phyloP scores from a whole-genome alignment of 1,140 invertebrate species.

The Theocolax elegans region DNA sequence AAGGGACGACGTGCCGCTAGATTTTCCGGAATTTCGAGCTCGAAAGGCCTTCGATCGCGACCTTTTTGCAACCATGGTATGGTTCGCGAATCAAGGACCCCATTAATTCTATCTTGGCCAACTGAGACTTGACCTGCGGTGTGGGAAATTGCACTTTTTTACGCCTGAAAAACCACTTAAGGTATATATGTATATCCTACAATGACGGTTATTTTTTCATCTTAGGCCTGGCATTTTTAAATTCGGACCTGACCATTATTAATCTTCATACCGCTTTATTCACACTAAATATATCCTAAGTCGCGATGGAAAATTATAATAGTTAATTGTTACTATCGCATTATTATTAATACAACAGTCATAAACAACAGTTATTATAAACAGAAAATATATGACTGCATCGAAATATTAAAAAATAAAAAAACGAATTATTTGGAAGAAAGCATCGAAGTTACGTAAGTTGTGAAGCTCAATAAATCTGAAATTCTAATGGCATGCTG shows the following conservation, averaged over 20 bases:
- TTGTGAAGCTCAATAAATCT: conserved; percentile 33
- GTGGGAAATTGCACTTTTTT: conserved; percentile 38
- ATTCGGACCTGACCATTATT: no score
- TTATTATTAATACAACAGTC: no score
- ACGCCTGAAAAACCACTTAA: conserved; percentile 27
- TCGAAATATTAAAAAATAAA: not conserved
- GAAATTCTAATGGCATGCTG: conserved; percentile 35
- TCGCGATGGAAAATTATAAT: no score
- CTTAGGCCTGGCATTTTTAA: no score
- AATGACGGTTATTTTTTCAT: no score
- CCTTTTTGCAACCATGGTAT: conserved; percentile 23
- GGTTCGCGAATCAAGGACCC: not conserved
- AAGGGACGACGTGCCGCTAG: conserved; percentile 7
- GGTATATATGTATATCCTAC: not conserved
- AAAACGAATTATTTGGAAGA: not conserved
- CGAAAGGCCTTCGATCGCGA: not conserved
- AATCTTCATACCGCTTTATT: no score
- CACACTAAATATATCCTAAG: no score
- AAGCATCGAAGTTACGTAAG: conserved; percentile 2
- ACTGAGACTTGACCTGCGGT: conserved; percentile 8
- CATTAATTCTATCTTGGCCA: conserved; percentile 18
- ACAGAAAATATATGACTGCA: no score
- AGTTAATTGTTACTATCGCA: no score
- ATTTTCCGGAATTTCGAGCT: conserved; percentile 40
- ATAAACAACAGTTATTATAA: no score